Conservation (phyloP, 1,140 invertebrate genomes). For the Stratiolaelaps scimitus region DNA sequence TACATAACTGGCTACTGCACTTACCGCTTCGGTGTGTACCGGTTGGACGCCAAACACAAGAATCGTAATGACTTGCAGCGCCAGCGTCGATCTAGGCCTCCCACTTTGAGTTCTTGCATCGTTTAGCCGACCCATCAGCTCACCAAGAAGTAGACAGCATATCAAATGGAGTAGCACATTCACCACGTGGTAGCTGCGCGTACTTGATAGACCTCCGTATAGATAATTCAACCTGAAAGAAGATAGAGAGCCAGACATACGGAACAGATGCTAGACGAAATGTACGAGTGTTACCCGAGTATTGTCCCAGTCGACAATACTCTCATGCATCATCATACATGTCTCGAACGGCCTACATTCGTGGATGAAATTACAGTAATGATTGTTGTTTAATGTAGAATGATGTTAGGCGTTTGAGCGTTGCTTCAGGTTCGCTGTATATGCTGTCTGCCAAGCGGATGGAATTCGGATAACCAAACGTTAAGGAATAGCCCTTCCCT, state of each 20-base stretch:
- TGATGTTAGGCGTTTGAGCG: no score
- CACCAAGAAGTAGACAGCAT: conserved; percentile 26
- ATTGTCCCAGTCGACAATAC: no score
- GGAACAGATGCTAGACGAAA: no score
- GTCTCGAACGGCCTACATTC: no score
- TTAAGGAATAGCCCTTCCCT: no score
- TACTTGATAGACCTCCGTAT: conserved; percentile 40
- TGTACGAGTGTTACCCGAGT: no score
- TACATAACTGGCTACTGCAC: conserved; percentile 32
- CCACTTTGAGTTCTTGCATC: not conserved
- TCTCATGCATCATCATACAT: no score
- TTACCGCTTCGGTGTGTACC: conserved; percentile 47
- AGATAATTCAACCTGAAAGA: conserved; percentile 36
- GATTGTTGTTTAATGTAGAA: no score
- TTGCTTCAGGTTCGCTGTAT: no score
- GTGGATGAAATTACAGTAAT: no score
- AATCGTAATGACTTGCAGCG: conserved; percentile 38
- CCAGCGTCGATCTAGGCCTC: not conserved
- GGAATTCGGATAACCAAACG: no score
- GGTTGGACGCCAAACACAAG: conserved; percentile 47
- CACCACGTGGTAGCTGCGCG: conserved; percentile 42
- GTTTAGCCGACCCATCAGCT: not conserved
- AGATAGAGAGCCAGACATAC: conserved; percentile 25
- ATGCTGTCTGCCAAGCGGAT: no score
- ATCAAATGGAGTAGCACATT: conserved; percentile 42